Evolutionary conservation across 2,113 vertebrate genomes (phyloP).

Genomic region (Muntiacus reevesi): DNA sequence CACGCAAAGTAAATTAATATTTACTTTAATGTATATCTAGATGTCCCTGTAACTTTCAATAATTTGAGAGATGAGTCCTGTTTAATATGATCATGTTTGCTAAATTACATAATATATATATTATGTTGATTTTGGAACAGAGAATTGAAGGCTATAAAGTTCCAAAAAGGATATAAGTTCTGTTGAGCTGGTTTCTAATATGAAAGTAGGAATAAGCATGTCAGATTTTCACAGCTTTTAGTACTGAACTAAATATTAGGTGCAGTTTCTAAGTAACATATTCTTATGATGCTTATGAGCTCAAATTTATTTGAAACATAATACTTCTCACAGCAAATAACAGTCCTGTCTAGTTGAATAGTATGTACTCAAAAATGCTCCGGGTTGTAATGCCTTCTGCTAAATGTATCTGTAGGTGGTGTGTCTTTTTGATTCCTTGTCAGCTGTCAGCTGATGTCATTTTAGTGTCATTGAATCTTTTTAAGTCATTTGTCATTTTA

Average conservation of each 20-base stretch:
- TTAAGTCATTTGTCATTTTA: slow-evolving; percentile 61
- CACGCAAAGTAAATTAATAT: neutral
- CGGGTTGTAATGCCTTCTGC: neutral
- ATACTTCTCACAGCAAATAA: neutral
- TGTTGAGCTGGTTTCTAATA: neutral
- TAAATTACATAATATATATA: neutral
- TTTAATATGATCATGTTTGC: neutral
- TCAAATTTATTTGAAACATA: neutral
- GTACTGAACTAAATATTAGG: slow-evolving; percentile 21
- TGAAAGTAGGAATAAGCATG: neutral
- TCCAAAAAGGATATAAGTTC: neutral
- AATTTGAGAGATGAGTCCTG: neutral
- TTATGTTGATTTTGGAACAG: neutral
- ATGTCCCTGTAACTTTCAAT: neutral
- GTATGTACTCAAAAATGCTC: neutral
- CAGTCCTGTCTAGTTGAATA: neutral
- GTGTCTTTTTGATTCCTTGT: slow-evolving; percentile 61
- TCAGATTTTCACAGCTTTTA: neutral
- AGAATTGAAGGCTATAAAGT: neutral
- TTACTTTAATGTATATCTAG: neutral
- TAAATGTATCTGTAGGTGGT: neutral
- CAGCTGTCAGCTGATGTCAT: slow-evolving; percentile 49
- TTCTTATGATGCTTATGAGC: neutral
- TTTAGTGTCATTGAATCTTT: slow-evolving; percentile 38
- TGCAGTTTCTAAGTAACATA: neutral